Evolutionary conservation across 2,888 invertebrate genomes (phyloP).

Genomic region (Slavum lentiscoides): DNA sequence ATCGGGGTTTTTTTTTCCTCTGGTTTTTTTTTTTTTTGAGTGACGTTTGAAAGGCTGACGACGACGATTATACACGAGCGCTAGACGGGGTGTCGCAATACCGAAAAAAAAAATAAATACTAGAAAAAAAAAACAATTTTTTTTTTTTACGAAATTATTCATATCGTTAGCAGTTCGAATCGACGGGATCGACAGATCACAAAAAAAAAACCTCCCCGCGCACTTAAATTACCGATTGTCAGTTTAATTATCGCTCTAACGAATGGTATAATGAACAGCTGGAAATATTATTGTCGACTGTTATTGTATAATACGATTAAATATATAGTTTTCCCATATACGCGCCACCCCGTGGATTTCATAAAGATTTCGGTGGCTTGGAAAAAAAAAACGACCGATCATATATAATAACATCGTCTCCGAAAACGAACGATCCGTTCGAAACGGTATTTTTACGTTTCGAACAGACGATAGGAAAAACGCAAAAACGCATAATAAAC

Average conservation of each 20-base stretch:
- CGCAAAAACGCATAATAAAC: too few relatives aligned
- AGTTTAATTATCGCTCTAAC: slow-evolving; percentile 38
- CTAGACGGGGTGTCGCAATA: too few relatives aligned
- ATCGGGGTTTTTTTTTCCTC: too few relatives aligned
- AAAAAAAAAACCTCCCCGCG: neutral
- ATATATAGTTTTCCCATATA: slow-evolving; percentile 31
- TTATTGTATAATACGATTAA: too few relatives aligned
- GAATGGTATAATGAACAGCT: slow-evolving; percentile 34
- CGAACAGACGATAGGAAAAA: too few relatives aligned
- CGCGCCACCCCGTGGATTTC: slow-evolving; percentile 5
- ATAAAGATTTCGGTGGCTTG: neutral
- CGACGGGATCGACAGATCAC: slow-evolving; percentile 34
- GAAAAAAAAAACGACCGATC: neutral
- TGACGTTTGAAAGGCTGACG: slow-evolving; percentile 47
- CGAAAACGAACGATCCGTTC: neutral
- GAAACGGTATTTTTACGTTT: too few relatives aligned
- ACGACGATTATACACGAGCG: neutral
- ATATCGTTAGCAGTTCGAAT: slow-evolving; percentile 41
- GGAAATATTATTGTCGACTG: slow-evolving; percentile 1
- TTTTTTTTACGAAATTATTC: slow-evolving; percentile 35
- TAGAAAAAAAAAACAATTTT: neutral
- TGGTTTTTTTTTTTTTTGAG: slow-evolving; percentile 29
- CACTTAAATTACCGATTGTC: slow-evolving; percentile 51
- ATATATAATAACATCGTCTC: neutral
- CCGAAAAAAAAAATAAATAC: neutral